Evolutionary conservation across 1,140 invertebrate species (phyloP).

Genomic region (Brachionus rotundiformis): DNA sequence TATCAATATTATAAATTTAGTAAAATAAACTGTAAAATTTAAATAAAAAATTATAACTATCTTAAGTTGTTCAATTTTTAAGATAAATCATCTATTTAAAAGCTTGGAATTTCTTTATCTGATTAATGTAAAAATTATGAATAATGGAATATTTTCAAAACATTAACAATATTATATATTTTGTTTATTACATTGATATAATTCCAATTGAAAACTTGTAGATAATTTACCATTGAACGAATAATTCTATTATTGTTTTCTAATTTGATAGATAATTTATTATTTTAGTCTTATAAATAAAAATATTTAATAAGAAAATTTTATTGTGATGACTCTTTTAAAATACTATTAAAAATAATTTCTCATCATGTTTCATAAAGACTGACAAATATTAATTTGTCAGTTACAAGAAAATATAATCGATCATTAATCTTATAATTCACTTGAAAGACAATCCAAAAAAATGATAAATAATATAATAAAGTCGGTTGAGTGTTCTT

Average conservation of each 20-base stretch:
- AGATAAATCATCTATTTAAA: constrained; percentile 25
- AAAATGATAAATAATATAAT: too few relatives aligned
- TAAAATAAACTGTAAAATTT: constrained; percentile 5
- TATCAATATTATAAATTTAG: background rate
- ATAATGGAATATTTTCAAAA: background rate
- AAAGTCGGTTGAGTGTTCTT: too few relatives aligned
- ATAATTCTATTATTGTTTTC: constrained; percentile 6
- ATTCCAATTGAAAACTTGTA: background rate
- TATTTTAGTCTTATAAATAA: background rate
- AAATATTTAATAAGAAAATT: too few relatives aligned
- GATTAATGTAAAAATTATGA: constrained; percentile 30
- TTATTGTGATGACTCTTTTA: too few relatives aligned
- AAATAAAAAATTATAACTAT: constrained; percentile 8
- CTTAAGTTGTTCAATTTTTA: background rate
- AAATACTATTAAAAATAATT: too few relatives aligned
- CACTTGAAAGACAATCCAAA: too few relatives aligned
- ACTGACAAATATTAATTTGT: too few relatives aligned
- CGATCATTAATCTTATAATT: too few relatives aligned
- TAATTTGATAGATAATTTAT: constrained; percentile 23
- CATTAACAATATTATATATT: constrained; percentile 15
- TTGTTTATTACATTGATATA: background rate
- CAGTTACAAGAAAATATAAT: too few relatives aligned
- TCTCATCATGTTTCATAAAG: too few relatives aligned
- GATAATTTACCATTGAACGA: background rate
- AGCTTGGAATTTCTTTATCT: background rate